Evolutionary conservation across 1,140 invertebrate genomes (phyloP).

Genomic region (Calycopis cecrops): DNA sequence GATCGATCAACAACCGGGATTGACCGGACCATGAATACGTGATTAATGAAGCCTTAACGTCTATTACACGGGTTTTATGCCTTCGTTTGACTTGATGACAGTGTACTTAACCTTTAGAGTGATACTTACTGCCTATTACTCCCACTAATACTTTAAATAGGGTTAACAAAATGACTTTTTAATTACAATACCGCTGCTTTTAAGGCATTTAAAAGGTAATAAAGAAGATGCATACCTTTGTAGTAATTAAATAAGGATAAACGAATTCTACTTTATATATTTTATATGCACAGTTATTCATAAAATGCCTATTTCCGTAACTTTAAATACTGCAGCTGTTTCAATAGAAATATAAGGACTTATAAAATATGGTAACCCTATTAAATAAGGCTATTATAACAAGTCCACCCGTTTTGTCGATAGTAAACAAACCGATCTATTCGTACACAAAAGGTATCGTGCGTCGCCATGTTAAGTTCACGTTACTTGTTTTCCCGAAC

Average conservation of each 20-base stretch:
- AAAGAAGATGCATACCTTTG: too few relatives aligned
- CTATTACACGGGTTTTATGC: slow-evolving; percentile 42
- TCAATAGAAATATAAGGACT: too few relatives aligned
- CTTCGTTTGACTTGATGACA: slow-evolving; percentile 43
- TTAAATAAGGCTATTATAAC: slow-evolving; percentile 14
- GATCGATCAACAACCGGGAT: slow-evolving; percentile 33
- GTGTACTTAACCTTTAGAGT: slow-evolving; percentile 39
- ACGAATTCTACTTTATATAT: too few relatives aligned
- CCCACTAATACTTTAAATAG: not conserved
- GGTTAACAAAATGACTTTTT: not conserved
- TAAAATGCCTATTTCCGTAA: too few relatives aligned
- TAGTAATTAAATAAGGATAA: too few relatives aligned
- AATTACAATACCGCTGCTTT: not conserved
- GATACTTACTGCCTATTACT: slow-evolving; percentile 32
- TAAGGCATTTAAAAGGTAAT: not conserved
- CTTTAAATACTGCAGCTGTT: too few relatives aligned
- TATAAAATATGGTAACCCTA: not conserved
- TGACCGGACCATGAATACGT: slow-evolving; percentile 57
- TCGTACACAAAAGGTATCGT: slow-evolving; percentile 25
- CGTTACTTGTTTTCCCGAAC: slow-evolving; percentile 19
- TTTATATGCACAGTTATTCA: too few relatives aligned
- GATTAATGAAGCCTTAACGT: slow-evolving; percentile 52
- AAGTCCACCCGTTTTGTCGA: slow-evolving; percentile 21
- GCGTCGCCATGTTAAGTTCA: slow-evolving; percentile 24
- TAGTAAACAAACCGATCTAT: slow-evolving; percentile 21